Evolutionary conservation across 2,888 invertebrate genomes (phyloP).

Genomic region (Cyaniris semiargus): DNA sequence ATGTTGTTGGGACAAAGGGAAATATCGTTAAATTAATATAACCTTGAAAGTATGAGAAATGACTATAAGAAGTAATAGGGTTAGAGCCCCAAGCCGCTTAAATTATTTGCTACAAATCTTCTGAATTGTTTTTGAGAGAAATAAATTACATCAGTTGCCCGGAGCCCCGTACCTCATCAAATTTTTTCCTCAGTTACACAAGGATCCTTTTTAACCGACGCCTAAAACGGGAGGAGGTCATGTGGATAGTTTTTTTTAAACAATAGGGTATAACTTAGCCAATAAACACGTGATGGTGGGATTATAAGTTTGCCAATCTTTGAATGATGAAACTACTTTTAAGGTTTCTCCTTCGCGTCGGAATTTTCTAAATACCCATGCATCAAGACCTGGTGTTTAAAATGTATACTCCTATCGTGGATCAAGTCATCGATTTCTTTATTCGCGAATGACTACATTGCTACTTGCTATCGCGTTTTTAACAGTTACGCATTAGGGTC

Average conservation of each 20-base stretch:
- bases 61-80: background rate
- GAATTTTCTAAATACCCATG: too few relatives aligned
- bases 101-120: conserved; percentile 26
- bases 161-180: conserved; percentile 3
- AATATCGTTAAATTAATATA: background rate
- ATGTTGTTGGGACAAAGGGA: background rate
- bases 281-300: too few relatives aligned
- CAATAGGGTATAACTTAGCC: background rate
- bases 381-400: too few relatives aligned
- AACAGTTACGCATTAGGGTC: too few relatives aligned
- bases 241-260: background rate
- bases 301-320: too few relatives aligned
- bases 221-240: background rate
- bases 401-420: too few relatives aligned
- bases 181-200: background rate
- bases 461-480: too few relatives aligned
- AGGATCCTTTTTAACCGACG: background rate
- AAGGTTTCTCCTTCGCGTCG: too few relatives aligned
- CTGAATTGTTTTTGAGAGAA: background rate
- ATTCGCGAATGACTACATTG: too few relatives aligned
- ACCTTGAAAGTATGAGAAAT: conserved; percentile 15
- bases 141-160: conserved; percentile 1
- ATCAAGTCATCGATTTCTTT: too few relatives aligned
- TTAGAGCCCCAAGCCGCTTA: background rate
- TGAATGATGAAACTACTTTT: too few relatives aligned